A percentile compares a stretch with the other conserved stretches of the same genome.
Conservation (phyloP, 2,888 invertebrate genomes). For the Phyllotreta striolata region DNA sequence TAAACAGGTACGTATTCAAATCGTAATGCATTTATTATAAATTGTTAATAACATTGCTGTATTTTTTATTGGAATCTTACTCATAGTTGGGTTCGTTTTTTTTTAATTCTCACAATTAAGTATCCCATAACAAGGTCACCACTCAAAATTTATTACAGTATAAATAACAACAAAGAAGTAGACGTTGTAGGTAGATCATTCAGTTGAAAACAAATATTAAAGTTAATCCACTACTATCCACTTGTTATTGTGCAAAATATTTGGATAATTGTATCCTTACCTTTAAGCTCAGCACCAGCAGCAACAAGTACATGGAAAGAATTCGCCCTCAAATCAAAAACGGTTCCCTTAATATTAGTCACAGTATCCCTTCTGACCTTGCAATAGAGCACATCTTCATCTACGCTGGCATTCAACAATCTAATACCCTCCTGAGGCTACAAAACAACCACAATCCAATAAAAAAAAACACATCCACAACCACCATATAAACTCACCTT, state of each 20-base stretch:
- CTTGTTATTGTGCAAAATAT: too few relatives aligned
- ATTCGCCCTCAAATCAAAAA: slow-evolving; percentile 74
- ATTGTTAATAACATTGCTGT: too few relatives aligned
- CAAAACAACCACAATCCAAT: slow-evolving; percentile 29
- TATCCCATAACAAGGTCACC: too few relatives aligned
- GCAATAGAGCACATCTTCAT: slow-evolving; percentile 79
- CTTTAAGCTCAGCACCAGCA: slow-evolving; percentile 68
- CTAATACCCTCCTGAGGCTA: slow-evolving; percentile 73
- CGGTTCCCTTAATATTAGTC: slow-evolving; percentile 71
- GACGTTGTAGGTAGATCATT: too few relatives aligned
- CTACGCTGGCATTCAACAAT: slow-evolving; percentile 68
- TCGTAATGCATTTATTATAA: too few relatives aligned
- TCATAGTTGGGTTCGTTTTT: too few relatives aligned
- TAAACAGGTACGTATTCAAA: too few relatives aligned
- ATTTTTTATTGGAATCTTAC: too few relatives aligned
- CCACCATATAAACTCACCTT: slow-evolving; percentile 52
- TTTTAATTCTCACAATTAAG: too few relatives aligned
- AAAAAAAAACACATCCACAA: not conserved
- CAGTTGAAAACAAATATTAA: not conserved
- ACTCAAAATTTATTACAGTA: too few relatives aligned
- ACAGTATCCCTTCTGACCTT: slow-evolving; percentile 74
- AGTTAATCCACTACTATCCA: too few relatives aligned
- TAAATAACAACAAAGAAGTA: too few relatives aligned
- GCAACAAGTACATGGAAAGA: slow-evolving; percentile 79
- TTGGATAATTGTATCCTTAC: slow-evolving; percentile 62